Base-by-base conservation (phyloP, 2,797 vertebrate species). In the Acanthurus lineatus region DNA sequence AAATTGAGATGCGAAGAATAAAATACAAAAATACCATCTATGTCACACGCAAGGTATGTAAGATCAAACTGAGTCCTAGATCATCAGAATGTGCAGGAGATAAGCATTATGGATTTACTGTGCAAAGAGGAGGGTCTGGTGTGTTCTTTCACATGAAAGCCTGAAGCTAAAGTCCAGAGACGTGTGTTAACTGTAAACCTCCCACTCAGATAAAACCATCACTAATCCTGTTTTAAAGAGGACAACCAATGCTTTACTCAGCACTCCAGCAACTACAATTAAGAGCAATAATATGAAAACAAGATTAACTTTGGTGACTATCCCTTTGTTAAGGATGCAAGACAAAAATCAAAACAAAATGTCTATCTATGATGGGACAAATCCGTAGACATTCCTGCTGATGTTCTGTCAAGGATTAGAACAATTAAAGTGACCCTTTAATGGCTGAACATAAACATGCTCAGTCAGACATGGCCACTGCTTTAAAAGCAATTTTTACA, bases 151-250 rank as follows among this genome's bases (percentile, higher is more conserved):
- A 45, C 62, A 19, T 42, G 8, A 70, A 48, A 60, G 51, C 8
- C 3, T 54, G 9, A 5, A 62, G 45, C n/a, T 32, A 1, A 53
- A 57, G 25, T n/a, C 28, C 54, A 65, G 67, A 56, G 9, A 53
- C 22, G 66, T 51, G n/a, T 52, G 44, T 61, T 32, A 71, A 65
- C 40, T 48, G 5, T 70, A 76, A 52, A 63, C 57, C 63, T 47
- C 57, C 67, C 38, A 47, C 45, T n/a, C 56, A 17, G 61, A 74
- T 54, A 47, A 59, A 64, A 54, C 1, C 47, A 22, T 45, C 14
- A 53, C 0, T 42, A 14, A 51, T 48, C 47, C 22, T 22, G 52
- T 42, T 32, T 64, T 42, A 22, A 47, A 59, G 64, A 17, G 6
- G 8, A 59, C 59, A 58, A 20, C 20, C 22, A 45, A 25, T 20